A percentile compares a stretch with the other conserved stretches of the same genome.
phyloP scores from a whole-genome alignment of 2,888 invertebrate genomes.

The Ornithoptera alexandrae region DNA sequence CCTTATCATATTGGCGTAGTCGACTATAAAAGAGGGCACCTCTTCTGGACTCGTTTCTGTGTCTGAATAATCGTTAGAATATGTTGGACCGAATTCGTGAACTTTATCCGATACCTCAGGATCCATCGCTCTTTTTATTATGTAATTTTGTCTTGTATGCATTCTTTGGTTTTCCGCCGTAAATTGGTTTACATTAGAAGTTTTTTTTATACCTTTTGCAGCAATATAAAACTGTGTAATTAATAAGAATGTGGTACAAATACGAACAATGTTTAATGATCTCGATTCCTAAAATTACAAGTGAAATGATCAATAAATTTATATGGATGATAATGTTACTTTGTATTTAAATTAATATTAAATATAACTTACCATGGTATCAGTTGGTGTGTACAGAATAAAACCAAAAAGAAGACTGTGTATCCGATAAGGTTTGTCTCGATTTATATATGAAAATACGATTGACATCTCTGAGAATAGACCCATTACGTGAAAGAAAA shows the following conservation, averaged over 20 bases:
- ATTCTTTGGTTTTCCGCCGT: conserved; percentile 57
- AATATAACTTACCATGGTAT: conserved; percentile 19
- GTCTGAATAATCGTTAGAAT: conserved; percentile 45
- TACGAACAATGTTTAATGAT: conserved; percentile 38
- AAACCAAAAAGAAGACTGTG: conserved; percentile 30
- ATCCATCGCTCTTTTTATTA: conserved; percentile 49
- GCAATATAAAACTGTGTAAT: conserved; percentile 52
- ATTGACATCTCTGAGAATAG: conserved; percentile 58
- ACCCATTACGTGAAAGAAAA: conserved; percentile 56
- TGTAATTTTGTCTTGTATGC: conserved; percentile 60
- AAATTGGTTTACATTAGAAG: conserved; percentile 52
- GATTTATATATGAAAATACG: conserved; percentile 59
- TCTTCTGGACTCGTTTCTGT: conserved; percentile 51
- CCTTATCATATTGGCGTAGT: conserved; percentile 69
- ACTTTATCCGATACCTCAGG: conserved; percentile 46
- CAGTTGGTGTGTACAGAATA: neutral
- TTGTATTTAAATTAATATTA: neutral
- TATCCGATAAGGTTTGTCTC: conserved; percentile 33
- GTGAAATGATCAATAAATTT: neutral
- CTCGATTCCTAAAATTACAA: conserved; percentile 9
- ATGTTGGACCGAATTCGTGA: conserved; percentile 46
- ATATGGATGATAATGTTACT: neutral
- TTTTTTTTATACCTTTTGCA: conserved; percentile 50
- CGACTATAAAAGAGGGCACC: conserved; percentile 61
- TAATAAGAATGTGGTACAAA: conserved; percentile 52